Percentiles rank a stretch among this genome's conserved stretches.
phyloP scores from a whole-genome alignment of 2,888 invertebrate genomes.

The Aphidoletes aphidimyza region DNA sequence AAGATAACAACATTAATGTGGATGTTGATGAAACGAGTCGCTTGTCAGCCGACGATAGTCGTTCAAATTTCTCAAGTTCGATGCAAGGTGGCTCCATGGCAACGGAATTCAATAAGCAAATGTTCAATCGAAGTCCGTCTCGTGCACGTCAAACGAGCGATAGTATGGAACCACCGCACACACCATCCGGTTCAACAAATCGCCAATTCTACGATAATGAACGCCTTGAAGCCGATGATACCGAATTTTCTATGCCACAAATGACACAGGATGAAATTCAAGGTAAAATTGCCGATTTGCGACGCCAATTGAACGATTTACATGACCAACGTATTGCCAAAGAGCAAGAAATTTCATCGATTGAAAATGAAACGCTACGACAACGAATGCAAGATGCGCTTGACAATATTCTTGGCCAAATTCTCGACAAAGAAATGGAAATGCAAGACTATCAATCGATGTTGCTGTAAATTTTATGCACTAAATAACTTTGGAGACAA shows the following conservation, averaged over 20 bases:
- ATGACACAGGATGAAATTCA: slow-evolving; percentile 69
- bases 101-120: slow-evolving; percentile 64
- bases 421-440: slow-evolving; percentile 82
- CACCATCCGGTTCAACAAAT: background rate
- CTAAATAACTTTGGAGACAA: background rate
- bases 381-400: slow-evolving; percentile 86
- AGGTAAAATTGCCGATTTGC: slow-evolving; percentile 76
- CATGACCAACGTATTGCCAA: slow-evolving; percentile 80
- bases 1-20: slow-evolving; percentile 76
- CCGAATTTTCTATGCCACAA: slow-evolving; percentile 29
- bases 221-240: slow-evolving; percentile 28
- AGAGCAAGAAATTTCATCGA: slow-evolving; percentile 83
- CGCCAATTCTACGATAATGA: slow-evolving; percentile 45
- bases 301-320: slow-evolving; percentile 79
- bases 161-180: slow-evolving; percentile 11
- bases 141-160: slow-evolving; percentile 29
- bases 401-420: slow-evolving; percentile 81
- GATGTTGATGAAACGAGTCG: slow-evolving; percentile 77
- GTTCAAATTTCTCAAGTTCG: slow-evolving; percentile 77
- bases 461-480: slow-evolving; percentile 23
- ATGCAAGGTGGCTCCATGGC: slow-evolving; percentile 66
- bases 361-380: slow-evolving; percentile 84
- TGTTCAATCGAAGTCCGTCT: slow-evolving; percentile 61
- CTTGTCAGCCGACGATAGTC: slow-evolving; percentile 78
- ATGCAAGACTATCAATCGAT: slow-evolving; percentile 60